Base-by-base conservation (phyloP, 2,797 vertebrate genomes). In the Melanotaenia trifasciata region DNA sequence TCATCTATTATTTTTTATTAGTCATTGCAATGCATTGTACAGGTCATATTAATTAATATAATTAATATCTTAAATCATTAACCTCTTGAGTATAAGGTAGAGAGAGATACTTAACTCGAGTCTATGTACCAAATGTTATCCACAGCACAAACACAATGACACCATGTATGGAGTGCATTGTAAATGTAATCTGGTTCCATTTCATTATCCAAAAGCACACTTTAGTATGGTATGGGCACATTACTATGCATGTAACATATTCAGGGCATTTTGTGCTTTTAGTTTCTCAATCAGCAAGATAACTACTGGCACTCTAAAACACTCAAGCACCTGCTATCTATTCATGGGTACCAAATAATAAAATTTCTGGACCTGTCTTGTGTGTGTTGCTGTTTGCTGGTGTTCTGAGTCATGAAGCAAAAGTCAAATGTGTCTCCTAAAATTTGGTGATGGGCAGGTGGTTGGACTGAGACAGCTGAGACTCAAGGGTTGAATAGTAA, bases 161-260 rank as follows among this genome's bases (percentile, higher is more conserved):
- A 85, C 81, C 74, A 70, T 78, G 76, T 88, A 85, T 70, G 72
- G 45, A 80, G 83, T 87, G 86, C 84, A 82, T 89, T 90, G 81
- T 89, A 79, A 60, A 79, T 83, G 80, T 85, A 87, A 85, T 87
- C 83, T 80, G 78, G 88, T 84, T 77, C 80, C 26, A 70, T 82
- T 84, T 88, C 83, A 89, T 89, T 81, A 84, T 90, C 54, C 76
- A 77, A 85, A 93, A 94, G 92, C 91, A 93, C 92, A 94, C 70
- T 88, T 86, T 90, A 90, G 84, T 90, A 89, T 89, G 77, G 87
- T 90, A 90, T 88, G 86, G 88, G 85, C 92, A 93, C 93, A 94
- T 89, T 94, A 94, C 94, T 95, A 94, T 94, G 94, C 94, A 95
- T 95, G 94, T 93, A 89, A 93, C 85, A 93, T 94, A 93, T 91